A percentile compares a stretch with the other conserved stretches of the same genome.
Conservation (phyloP, 2,113 vertebrate species). For the Hyperoodon ampullatus region DNA sequence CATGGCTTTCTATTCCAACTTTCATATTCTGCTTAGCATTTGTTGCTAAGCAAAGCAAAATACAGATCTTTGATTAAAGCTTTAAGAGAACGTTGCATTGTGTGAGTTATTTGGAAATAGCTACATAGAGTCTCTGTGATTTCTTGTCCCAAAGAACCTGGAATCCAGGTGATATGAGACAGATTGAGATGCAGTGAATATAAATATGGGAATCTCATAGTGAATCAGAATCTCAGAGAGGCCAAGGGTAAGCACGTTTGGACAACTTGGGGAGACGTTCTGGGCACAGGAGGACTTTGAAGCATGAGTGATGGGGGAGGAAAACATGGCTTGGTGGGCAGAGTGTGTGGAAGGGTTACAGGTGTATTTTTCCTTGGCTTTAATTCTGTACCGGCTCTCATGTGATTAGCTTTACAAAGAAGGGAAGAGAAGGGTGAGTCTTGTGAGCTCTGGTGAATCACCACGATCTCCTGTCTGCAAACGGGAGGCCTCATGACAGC, state of each 20-base stretch:
- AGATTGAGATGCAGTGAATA: neutral
- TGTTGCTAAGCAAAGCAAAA: neutral
- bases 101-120: neutral
- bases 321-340: too few species aligned
- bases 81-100: neutral
- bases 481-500: too few species aligned
- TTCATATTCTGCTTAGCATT: neutral
- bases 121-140: neutral
- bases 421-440: neutral
- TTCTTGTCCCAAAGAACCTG: neutral
- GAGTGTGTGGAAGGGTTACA: neutral
- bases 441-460: neutral
- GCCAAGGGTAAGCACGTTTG: neutral
- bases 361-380: neutral
- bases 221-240: too few species aligned
- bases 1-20: neutral
- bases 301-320: neutral
- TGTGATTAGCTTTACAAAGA: too few species aligned
- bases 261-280: neutral
- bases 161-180: neutral
- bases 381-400: neutral
- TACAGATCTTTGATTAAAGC: neutral
- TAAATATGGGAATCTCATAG: too few species aligned
- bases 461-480: neutral
- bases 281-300: neutral